Conservation (phyloP, 2,797 vertebrate genomes). For the Labroides dimidiatus region DNA sequence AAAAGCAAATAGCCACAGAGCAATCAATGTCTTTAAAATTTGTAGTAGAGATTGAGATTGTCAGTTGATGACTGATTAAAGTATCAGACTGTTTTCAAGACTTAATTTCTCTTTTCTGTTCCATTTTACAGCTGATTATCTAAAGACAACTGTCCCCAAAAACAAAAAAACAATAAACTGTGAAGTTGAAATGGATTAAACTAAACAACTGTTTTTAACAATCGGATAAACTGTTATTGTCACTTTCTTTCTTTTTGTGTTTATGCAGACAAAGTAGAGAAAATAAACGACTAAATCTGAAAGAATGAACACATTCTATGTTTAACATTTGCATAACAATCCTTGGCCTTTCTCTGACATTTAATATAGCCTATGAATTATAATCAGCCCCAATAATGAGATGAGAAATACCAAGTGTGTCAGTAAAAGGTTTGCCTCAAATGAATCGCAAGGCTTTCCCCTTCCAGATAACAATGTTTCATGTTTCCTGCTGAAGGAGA, state of each 20-base stretch:
- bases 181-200: slow-evolving; percentile 5
- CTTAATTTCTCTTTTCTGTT: slow-evolving; percentile 20
- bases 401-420: slow-evolving; percentile 81
- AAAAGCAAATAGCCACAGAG: not conserved
- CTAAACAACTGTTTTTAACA: slow-evolving; percentile 37
- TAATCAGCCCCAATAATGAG: slow-evolving; percentile 84
- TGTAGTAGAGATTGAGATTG: slow-evolving; percentile 1
- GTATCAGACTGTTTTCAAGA: not conserved
- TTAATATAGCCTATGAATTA: slow-evolving; percentile 83
- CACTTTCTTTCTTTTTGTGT: slow-evolving; percentile 42
- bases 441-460: slow-evolving; percentile 52
- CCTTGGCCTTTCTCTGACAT: slow-evolving; percentile 85
- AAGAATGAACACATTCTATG: slow-evolving; percentile 76
- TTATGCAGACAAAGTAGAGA: slow-evolving; percentile 9
- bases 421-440: slow-evolving; percentile 78
- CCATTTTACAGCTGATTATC: slow-evolving; percentile 32
- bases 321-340: slow-evolving; percentile 85
- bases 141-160: slow-evolving; percentile 39
- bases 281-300: slow-evolving; percentile 43
- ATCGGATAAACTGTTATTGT: slow-evolving; percentile 41
- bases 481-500: slow-evolving; percentile 34
- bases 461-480: slow-evolving; percentile 36
- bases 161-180: slow-evolving; percentile 28
- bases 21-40: not conserved
- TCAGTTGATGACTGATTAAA: not conserved